Evolutionary conservation across 2,797 vertebrate species (phyloP).

Genomic region (Urophycis tenuis): DNA sequence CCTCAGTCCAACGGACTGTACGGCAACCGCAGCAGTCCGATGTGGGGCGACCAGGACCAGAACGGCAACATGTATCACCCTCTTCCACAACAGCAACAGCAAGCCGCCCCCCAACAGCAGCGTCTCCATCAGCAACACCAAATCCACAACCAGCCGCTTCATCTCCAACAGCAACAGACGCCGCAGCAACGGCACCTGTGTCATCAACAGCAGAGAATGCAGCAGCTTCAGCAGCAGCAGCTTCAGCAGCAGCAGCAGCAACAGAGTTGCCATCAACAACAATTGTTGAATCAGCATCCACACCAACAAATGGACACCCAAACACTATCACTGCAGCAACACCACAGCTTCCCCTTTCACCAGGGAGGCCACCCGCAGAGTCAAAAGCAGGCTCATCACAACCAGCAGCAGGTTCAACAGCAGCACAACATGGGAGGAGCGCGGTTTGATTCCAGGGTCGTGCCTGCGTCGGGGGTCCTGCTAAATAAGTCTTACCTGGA

Average conservation of each 20-base stretch:
- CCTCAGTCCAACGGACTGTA: constrained; percentile 88
- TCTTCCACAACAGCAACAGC: constrained; percentile 70
- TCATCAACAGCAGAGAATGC: constrained; percentile 70
- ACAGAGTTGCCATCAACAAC: constrained; percentile 58
- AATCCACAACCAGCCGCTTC: constrained; percentile 79
- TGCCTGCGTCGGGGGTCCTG: constrained; percentile 68
- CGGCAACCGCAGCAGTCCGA: constrained; percentile 86
- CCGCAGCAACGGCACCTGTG: constrained; percentile 70
- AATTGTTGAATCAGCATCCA: constrained; percentile 68
- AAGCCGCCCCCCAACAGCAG: constrained; percentile 69
- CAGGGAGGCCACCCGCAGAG: constrained; percentile 76
- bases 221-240: constrained; percentile 75
- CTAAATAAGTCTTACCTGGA: constrained; percentile 80
- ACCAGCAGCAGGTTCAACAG: constrained; percentile 59
- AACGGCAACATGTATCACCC: constrained; percentile 87
- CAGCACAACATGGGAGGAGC: constrained; percentile 68
- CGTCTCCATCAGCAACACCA: constrained; percentile 75
- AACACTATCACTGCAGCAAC: constrained; percentile 78
- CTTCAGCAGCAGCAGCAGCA: constrained; percentile 67
- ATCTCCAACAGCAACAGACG: constrained; percentile 69
- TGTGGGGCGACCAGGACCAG: constrained; percentile 95
- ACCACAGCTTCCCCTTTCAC: constrained; percentile 87
- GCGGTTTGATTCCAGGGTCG: constrained; percentile 65
- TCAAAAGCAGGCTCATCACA: constrained; percentile 61
- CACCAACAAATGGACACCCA: constrained; percentile 80